Percentiles rank a stretch among this genome's conserved stretches.
Conservation (phyloP, 2,888 invertebrate genomes). For the Tipula vernalis region DNA sequence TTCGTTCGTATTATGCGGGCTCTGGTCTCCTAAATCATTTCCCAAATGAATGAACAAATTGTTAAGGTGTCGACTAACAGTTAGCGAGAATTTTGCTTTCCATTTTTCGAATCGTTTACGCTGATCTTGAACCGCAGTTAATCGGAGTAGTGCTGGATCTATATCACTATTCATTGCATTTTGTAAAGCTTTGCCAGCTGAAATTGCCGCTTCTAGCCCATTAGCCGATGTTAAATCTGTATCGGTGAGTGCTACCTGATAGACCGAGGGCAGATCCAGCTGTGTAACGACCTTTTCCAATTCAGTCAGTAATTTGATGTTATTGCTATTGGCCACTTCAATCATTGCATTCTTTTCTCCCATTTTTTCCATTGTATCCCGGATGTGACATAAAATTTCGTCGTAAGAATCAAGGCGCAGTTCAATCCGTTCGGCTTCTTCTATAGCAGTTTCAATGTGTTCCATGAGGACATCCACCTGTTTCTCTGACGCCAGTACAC, state of each 20-base stretch:
- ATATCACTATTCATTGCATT: conserved; percentile 59
- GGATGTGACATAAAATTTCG: conserved; percentile 67
- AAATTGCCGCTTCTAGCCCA: conserved; percentile 48
- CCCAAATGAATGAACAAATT: conserved; percentile 91
- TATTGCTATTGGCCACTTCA: conserved; percentile 74
- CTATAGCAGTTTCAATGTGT: conserved; percentile 63
- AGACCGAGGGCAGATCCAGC: conserved; percentile 53
- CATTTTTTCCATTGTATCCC: conserved; percentile 82
- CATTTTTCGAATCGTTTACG: conserved; percentile 63
- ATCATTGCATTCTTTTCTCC: conserved; percentile 82
- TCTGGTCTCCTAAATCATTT: conserved; percentile 56
- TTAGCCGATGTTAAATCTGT: conserved; percentile 55
- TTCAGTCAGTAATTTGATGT: conserved; percentile 63
- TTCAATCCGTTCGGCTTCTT: conserved; percentile 61
- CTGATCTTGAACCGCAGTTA: conserved; percentile 73
- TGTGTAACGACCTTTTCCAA: conserved; percentile 67
- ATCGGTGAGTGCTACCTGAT: conserved; percentile 55
- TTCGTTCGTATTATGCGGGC: conserved; percentile 36
- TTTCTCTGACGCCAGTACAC: conserved; percentile 79
- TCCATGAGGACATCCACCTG: conserved; percentile 66
- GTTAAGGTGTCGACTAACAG: conserved; percentile 80
- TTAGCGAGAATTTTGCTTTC: conserved; percentile 65
- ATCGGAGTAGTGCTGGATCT: conserved; percentile 46
- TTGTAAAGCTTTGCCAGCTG: conserved; percentile 60
- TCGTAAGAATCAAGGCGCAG: conserved; percentile 65